Evolutionary conservation across 2,113 vertebrate genomes (phyloP).

Genomic region (Macrotus californicus): DNA sequence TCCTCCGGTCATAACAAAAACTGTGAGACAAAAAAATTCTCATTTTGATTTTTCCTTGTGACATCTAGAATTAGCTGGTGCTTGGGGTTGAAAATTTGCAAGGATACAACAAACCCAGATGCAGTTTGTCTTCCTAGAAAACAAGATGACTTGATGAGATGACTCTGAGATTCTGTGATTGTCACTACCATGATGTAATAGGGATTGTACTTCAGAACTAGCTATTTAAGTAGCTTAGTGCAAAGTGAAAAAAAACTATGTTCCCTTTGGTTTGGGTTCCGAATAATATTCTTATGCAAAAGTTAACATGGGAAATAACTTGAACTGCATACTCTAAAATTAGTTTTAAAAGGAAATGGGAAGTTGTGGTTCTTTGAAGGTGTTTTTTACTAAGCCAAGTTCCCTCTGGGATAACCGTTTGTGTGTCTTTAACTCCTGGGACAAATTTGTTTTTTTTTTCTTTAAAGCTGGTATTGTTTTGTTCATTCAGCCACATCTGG

Average conservation of each 20-base stretch:
- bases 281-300: background rate
- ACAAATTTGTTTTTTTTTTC: slow-evolving; percentile 28
- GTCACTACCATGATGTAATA: background rate
- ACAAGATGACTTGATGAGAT: background rate
- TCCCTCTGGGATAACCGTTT: slow-evolving; percentile 26
- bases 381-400: slow-evolving; percentile 18
- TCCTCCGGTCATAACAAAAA: background rate
- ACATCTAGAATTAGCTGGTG: background rate
- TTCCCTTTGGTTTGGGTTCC: background rate
- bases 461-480: slow-evolving; percentile 38
- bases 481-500: background rate
- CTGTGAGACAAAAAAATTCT: background rate
- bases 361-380: background rate
- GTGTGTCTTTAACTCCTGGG: background rate
- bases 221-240: background rate
- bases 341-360: slow-evolving; percentile 36
- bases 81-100: background rate
- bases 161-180: background rate
- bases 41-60: background rate
- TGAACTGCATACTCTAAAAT: slow-evolving; percentile 44
- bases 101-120: background rate
- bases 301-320: slow-evolving; percentile 21
- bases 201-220: background rate
- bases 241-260: background rate
- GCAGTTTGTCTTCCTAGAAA: background rate